Evolutionary conservation across 1,140 invertebrate genomes (phyloP).

Genomic region (Zaprionus davidi): DNA sequence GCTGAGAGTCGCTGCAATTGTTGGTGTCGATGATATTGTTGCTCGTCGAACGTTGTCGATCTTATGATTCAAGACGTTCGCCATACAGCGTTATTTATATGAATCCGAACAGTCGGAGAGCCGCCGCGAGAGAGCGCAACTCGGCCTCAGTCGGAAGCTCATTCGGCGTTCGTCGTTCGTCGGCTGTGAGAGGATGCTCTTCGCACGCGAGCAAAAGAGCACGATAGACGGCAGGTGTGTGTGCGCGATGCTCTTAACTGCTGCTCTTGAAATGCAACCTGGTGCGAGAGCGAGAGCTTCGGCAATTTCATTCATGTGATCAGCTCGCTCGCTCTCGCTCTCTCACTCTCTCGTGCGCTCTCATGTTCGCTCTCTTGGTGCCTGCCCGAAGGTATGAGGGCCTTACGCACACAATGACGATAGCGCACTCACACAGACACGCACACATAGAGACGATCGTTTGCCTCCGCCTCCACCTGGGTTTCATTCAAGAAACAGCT

Average conservation of each 20-base stretch:
- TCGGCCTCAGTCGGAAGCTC: constrained; percentile 33
- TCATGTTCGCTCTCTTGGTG: constrained; percentile 30
- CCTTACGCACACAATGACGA: constrained; percentile 3
- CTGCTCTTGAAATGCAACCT: constrained; percentile 36
- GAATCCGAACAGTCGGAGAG: constrained; percentile 51
- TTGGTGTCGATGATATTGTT: constrained; percentile 45
- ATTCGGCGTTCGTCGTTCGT: constrained; percentile 8
- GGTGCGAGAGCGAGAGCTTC: constrained; percentile 50
- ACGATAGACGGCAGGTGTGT: constrained; percentile 71
- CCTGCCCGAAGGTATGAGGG: constrained; percentile 37
- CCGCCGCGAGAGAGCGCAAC: constrained; percentile 12
- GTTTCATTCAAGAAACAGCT: constrained; percentile 80
- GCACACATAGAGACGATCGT: not conserved
- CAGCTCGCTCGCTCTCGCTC: constrained; percentile 39
- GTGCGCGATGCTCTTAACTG: constrained; percentile 62
- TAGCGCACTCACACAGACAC: not conserved
- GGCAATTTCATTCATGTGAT: constrained; percentile 70
- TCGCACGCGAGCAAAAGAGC: constrained; percentile 59
- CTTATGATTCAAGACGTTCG: constrained; percentile 81
- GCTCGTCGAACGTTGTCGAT: constrained; percentile 81
- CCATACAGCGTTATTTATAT: constrained; percentile 57
- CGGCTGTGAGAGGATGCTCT: constrained; percentile 15
- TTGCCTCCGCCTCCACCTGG: constrained; percentile 64
- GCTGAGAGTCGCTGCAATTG: constrained; percentile 25
- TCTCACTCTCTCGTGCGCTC: constrained; percentile 16